A percentile compares a stretch with the other conserved stretches of the same genome.
Evolutionary conservation across 2,797 vertebrate genomes (phyloP).

Genomic region (Hapalemur alaotrensis): DNA sequence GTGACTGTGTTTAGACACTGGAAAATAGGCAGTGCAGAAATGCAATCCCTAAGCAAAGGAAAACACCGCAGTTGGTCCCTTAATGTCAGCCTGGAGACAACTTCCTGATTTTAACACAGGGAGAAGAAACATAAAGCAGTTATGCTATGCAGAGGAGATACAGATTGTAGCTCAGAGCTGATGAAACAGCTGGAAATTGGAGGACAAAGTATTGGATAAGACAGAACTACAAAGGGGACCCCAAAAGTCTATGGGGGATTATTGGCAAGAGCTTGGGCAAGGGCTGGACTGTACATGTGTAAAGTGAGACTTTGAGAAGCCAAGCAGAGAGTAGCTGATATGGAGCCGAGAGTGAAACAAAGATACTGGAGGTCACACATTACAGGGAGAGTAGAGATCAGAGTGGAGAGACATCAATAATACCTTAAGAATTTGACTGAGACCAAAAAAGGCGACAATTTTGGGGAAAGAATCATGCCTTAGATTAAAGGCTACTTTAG

Average conservation of each 20-base stretch:
- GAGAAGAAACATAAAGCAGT: background rate
- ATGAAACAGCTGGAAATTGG: background rate
- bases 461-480: background rate
- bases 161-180: background rate
- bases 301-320: background rate
- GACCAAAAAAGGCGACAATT: background rate
- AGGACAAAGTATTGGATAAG: background rate
- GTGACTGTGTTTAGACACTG: background rate
- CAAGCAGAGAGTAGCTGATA: background rate
- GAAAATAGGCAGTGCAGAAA: background rate
- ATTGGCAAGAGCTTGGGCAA: background rate
- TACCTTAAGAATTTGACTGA: background rate
- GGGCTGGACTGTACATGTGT: rapidly evolving
- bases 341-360: background rate
- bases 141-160: background rate
- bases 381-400: background rate
- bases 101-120: background rate
- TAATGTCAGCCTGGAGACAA: background rate
- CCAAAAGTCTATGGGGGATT: background rate
- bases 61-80: background rate
- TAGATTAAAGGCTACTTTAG: background rate
- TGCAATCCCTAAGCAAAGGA: background rate
- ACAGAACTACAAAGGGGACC: background rate
- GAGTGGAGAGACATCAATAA: background rate
- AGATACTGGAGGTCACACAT: background rate